phyloP scores from a whole-genome alignment of 2,113 vertebrate species.

The Panthera tigris region DNA sequence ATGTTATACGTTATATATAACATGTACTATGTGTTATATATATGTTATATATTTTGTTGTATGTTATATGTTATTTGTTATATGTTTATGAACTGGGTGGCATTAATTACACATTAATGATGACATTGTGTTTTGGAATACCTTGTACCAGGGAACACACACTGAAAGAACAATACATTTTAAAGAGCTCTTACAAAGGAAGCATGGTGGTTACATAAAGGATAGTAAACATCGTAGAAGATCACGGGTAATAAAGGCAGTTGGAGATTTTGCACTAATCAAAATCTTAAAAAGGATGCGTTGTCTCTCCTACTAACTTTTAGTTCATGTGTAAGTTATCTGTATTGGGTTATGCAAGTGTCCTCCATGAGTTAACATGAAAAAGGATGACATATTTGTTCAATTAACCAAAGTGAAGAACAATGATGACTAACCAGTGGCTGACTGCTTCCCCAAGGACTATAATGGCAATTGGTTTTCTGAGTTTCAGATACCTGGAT shows the following conservation, averaged over 20 bases:
- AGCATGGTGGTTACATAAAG: neutral
- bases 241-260: neutral
- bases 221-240: neutral
- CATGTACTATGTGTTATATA: too few species aligned
- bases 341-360: neutral
- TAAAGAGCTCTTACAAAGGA: neutral
- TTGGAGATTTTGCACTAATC: neutral
- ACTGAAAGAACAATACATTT: neutral
- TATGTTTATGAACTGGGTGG: neutral
- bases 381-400: neutral
- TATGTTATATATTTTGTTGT: neutral
- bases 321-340: neutral
- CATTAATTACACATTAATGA: neutral
- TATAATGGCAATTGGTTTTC: neutral
- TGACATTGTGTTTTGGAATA: neutral
- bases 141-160: neutral
- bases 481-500: neutral
- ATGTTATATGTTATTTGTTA: neutral
- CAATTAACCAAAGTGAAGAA: neutral
- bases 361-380: neutral
- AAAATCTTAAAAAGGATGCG: neutral
- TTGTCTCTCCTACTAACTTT: neutral
- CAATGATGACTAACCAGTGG: neutral
- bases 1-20: too few species aligned
- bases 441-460: neutral